Evolutionary conservation across 1,140 invertebrate species (phyloP).

Genomic region (Dicyema japonicum): DNA sequence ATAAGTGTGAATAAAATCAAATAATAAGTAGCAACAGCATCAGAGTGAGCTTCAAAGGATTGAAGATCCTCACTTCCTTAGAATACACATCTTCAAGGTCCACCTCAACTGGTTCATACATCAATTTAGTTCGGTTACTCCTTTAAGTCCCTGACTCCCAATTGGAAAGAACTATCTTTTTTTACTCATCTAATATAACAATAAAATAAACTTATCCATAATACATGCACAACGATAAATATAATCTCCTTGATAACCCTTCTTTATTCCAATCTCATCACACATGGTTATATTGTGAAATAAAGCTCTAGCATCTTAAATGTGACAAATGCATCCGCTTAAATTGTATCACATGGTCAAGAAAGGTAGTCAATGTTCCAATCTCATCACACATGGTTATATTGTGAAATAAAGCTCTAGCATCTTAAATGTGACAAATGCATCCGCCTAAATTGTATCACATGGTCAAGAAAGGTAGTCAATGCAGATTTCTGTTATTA

Average conservation of each 20-base stretch:
- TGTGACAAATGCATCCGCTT: constrained; percentile 74
- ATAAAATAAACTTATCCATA: no score
- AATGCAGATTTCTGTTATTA: no score
- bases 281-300: constrained; percentile 59
- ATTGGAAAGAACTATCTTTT: constrained; percentile 74
- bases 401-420: no score
- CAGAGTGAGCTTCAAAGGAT: constrained; percentile 71
- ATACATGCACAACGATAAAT: constrained; percentile 51
- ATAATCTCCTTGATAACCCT: constrained; percentile 48
- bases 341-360: constrained; percentile 71
- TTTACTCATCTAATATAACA: constrained; percentile 84
- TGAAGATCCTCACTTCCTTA: constrained; percentile 66
- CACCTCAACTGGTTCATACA: constrained; percentile 87
- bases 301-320: constrained; percentile 79
- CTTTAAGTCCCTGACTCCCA: constrained; percentile 80
- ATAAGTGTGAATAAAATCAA: no score
- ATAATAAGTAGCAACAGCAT: constrained; percentile 93
- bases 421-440: no score
- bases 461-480: no score
- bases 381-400: no score
- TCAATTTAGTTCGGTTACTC: constrained; percentile 42
- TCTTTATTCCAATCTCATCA: constrained; percentile 59
- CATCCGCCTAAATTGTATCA: no score
- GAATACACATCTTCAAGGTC: constrained; percentile 94
- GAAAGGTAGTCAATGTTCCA: no score